Percentiles rank a stretch among this genome's conserved stretches.
Evolutionary conservation across 2,113 vertebrate genomes (phyloP).

Genomic region (Sapajus apella): DNA sequence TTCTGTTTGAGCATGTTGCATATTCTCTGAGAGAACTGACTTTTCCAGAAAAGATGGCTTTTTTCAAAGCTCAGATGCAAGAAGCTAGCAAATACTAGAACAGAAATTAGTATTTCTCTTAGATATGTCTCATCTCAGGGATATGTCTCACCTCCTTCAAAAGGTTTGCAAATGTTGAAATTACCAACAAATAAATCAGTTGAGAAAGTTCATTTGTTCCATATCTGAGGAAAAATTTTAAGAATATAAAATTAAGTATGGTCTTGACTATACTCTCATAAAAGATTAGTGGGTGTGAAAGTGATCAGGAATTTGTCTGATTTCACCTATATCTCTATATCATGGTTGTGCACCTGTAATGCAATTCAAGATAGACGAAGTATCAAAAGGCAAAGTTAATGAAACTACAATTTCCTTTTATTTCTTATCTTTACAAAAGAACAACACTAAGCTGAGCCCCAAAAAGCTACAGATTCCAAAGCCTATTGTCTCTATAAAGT

Average conservation of each 20-base stretch:
- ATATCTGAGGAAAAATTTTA: neutral
- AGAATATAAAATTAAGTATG: neutral
- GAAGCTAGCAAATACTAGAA: neutral
- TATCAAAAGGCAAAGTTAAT: constrained; percentile 3
- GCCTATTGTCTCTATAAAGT: neutral
- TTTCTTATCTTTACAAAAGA: neutral
- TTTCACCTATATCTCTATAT: neutral
- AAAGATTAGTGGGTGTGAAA: neutral
- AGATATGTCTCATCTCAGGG: neutral
- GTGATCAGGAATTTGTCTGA: neutral
- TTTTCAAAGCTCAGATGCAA: neutral
- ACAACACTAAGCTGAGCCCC: neutral
- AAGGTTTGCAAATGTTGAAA: neutral
- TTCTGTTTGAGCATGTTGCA: neutral
- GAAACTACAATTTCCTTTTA: neutral
- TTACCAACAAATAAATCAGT: neutral
- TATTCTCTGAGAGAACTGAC: neutral
- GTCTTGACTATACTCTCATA: neutral
- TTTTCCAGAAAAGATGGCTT: neutral
- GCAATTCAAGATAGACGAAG: neutral
- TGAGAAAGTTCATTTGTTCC: constrained; percentile 32
- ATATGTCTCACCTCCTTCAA: constrained; percentile 5
- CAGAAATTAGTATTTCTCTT: neutral
- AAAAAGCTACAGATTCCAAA: neutral
- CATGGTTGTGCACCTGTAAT: neutral